These are phyloP conservation scores for Bathynomus jamesi DNA, from an alignment of 1,140 invertebrate genomes.

Conservation along the genomic window DNA sequence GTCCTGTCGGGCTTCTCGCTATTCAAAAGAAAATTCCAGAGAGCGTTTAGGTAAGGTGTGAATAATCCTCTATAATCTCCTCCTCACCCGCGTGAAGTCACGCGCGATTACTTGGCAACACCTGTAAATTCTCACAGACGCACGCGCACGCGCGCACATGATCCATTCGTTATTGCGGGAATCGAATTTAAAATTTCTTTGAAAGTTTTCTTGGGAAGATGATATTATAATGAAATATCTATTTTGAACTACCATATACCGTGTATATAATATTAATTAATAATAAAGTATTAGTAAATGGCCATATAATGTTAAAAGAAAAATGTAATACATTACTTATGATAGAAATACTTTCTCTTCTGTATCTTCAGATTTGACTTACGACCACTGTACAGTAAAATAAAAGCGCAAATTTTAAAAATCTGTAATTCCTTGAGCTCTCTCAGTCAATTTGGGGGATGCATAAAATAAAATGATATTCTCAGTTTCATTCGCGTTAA, in stretches of 20 bases:
- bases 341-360: too few species aligned
- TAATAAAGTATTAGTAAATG: background rate
- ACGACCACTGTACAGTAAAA: too few species aligned
- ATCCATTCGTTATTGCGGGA: too few species aligned
- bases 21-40: background rate
- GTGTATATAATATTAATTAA: background rate
- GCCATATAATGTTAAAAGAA: background rate
- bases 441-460: too few species aligned
- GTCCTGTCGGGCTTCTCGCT: background rate
- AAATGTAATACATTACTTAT: background rate
- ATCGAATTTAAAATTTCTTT: too few species aligned
- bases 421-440: too few species aligned
- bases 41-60: background rate
- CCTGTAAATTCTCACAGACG: background rate
- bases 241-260: background rate
- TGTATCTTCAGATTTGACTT: too few species aligned
- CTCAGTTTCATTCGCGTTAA: too few species aligned
- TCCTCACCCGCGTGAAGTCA: background rate
- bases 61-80: background rate
- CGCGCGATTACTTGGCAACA: too few species aligned
- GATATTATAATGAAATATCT: background rate
- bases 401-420: too few species aligned
- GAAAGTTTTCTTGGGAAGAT: background rate
- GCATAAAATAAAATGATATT: too few species aligned
- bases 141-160: background rate